Conservation (phyloP, 1,140 invertebrate genomes). For the Berghia stephanieae region DNA sequence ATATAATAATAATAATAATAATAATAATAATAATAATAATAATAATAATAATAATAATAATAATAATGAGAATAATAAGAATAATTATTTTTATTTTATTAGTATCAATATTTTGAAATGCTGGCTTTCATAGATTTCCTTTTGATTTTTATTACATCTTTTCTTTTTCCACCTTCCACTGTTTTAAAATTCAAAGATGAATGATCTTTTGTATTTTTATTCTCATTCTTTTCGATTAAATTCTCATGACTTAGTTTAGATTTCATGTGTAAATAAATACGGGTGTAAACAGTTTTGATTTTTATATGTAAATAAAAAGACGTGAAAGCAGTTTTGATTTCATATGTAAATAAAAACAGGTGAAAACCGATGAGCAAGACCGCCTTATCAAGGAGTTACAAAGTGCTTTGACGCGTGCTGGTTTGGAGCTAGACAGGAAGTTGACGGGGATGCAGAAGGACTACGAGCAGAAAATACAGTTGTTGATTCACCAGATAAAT, state of each 20-base stretch:
- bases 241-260: too few species aligned
- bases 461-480: constrained; percentile 67
- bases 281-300: background rate
- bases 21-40: too few species aligned
- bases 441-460: constrained; percentile 66
- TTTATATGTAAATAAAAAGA: background rate
- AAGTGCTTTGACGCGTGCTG: constrained; percentile 62
- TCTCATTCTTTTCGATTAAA: background rate
- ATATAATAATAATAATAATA: too few species aligned
- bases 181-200: too few species aligned
- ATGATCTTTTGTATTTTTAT: background rate
- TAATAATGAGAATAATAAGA: too few species aligned
- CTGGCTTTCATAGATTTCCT: too few species aligned
- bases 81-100: too few species aligned
- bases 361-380: constrained; percentile 68
- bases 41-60: too few species aligned
- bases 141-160: too few species aligned
- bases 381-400: constrained; percentile 65
- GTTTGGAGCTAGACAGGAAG: constrained; percentile 64
- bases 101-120: too few species aligned
- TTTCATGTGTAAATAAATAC: background rate
- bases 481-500: constrained; percentile 63
- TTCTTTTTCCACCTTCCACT: too few species aligned
- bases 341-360: constrained; percentile 43
- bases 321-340: background rate